Evolutionary conservation across 2,113 vertebrate species (phyloP).

Genomic region (Brevimyrus niger): DNA sequence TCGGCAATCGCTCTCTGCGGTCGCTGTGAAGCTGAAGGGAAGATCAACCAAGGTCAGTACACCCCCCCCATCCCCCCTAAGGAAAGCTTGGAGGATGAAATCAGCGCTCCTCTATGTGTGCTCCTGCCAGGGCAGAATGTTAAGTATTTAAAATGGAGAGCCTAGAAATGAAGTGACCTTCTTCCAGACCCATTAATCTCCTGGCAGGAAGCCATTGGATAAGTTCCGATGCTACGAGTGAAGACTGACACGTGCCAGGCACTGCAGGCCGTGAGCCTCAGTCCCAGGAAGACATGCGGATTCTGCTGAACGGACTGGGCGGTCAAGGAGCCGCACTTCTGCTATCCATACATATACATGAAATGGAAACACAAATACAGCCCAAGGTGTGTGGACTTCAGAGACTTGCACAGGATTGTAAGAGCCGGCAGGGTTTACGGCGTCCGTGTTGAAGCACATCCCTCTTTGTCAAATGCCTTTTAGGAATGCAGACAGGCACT

Average conservation of each 20-base stretch:
- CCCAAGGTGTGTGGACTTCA: background rate
- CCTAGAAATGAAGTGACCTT: slow-evolving; percentile 35
- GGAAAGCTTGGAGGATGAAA: background rate
- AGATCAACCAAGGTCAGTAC: slow-evolving; percentile 35
- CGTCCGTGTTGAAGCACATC: background rate
- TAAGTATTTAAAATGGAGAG: slow-evolving; percentile 27
- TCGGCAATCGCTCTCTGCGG: slow-evolving; percentile 48
- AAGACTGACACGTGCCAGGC: slow-evolving; percentile 6
- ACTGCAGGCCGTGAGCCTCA: background rate
- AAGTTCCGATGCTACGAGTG: slow-evolving; percentile 9
- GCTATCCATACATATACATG: background rate
- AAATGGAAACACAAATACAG: background rate
- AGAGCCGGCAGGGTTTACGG: background rate
- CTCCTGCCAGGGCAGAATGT: slow-evolving; percentile 27
- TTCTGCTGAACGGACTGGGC: background rate
- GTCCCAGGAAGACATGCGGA: background rate
- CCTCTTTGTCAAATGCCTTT: background rate
- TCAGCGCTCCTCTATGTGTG: slow-evolving; percentile 16
- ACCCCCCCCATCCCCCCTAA: background rate
- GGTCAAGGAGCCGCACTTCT: background rate
- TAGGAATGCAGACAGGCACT: slow-evolving; percentile 13
- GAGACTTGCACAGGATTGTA: background rate
- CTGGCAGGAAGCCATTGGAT: slow-evolving; percentile 26
- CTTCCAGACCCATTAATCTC: slow-evolving; percentile 26
- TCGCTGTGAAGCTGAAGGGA: slow-evolving; percentile 32